These are phyloP conservation scores for Murina feae DNA, from an alignment of 2,113 vertebrate species.

Conservation along the genomic window DNA sequence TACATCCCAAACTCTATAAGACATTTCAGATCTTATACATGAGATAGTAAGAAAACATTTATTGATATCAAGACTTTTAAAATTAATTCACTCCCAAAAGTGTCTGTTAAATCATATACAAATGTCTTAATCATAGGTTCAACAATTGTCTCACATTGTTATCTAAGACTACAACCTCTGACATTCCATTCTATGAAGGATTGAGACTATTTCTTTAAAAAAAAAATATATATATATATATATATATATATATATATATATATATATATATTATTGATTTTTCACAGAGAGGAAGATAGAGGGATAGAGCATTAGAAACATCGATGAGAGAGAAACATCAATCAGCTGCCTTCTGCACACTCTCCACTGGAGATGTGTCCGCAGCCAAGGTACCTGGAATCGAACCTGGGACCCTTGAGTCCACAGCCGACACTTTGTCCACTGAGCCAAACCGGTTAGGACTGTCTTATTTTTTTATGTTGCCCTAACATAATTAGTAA, in stretches of 20 bases:
- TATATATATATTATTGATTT: too few relatives aligned
- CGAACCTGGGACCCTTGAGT: too few relatives aligned
- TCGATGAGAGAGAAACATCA: too few relatives aligned
- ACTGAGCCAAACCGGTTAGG: too few relatives aligned
- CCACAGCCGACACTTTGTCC: too few relatives aligned
- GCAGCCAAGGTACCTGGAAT: too few relatives aligned
- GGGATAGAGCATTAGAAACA: too few relatives aligned
- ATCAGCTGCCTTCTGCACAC: too few relatives aligned
- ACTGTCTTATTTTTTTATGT: not conserved
- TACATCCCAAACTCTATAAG: not conserved
- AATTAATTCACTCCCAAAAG: not conserved
- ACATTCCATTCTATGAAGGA: fast-evolving
- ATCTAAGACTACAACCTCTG: not conserved
- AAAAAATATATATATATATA: too few relatives aligned
- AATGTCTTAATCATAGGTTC: not conserved
- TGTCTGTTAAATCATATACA: not conserved
- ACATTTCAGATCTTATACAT: not conserved
- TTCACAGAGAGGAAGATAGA: too few relatives aligned
- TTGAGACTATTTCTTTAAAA: not conserved
- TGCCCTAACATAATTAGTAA: not conserved
- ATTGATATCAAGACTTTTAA: not conserved
- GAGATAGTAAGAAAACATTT: not conserved
- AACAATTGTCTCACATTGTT: not conserved
- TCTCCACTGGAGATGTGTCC: too few relatives aligned
- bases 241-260: too few relatives aligned